Base-by-base conservation (phyloP, 1,140 invertebrate genomes). In the Atta cephalotes region DNA sequence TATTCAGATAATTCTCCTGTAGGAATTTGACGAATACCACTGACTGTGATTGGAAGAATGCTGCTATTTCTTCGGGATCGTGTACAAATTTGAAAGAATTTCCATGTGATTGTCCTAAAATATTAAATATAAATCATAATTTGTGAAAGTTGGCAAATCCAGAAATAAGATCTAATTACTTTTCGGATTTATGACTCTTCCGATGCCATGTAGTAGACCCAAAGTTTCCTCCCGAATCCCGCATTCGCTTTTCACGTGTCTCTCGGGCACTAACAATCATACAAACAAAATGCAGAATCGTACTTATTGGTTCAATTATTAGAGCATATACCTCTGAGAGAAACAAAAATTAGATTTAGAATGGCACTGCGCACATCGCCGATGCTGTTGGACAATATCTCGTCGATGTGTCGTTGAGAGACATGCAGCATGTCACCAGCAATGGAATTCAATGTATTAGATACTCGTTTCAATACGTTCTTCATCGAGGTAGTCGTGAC, bases 111-210 rank as follows among this genome's bases (percentile, higher is more conserved):
- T 89, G 88, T 90, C 87, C 93, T 94, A 39, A 12, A 81, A 72
- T 10, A 45, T 60, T 39, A n/a, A 45, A 31, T 6, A 71, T 16
- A 21, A 68, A n/a, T 66, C 7, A 2, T 1, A 31, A 10, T 56
- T 88, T 35, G 28, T 76, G 3, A 35, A 76, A 87, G 31, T 58
- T 31, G 79, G 31, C 16, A 45, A 53, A 39, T 78, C 3, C 3
- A 4, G 39, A 63, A 25, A 1, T 58, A 4, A 66, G 14, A 4
- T 56, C 0, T 12, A 85, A 79, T 68, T 85, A 93, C 97, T 96
- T 96, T 97, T 98, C 28, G 97, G 97, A 96, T 97, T 97, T 31
- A 97, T 95, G 4, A 97, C 97, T 92, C 97, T 95, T n/a, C 97
- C 97, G 10, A 98, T 94, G 0, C 96, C 97, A 95, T 97, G 97